These are phyloP conservation scores for Glaucopsyche alexis DNA, from an alignment of 2,888 invertebrate species.

Conservation along the genomic window DNA sequence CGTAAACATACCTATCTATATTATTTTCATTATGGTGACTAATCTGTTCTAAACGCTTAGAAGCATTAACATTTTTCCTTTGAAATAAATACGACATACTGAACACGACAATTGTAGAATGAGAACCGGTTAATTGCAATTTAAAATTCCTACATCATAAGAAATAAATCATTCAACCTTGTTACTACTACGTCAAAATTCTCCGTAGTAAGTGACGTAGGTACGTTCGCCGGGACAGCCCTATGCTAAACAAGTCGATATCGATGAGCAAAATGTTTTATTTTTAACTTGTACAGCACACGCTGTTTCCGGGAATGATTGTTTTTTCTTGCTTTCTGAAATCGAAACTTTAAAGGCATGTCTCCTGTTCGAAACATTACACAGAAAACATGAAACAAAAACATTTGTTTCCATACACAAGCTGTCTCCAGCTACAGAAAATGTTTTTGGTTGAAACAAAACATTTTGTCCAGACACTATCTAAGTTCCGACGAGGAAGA, in stretches of 20 bases:
- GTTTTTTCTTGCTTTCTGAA: no score
- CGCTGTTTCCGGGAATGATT: no score
- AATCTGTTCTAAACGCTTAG: background rate
- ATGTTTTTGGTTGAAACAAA: no score
- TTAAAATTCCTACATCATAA: conserved; percentile 15
- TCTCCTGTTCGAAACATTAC: no score
- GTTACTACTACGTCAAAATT: conserved; percentile 5
- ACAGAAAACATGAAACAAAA: no score
- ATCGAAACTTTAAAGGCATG: no score
- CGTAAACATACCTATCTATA: background rate
- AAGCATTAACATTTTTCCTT: background rate
- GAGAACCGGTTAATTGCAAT: conserved; percentile 1
- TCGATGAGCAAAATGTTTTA: background rate
- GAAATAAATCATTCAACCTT: conserved; percentile 21
- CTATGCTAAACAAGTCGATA: background rate
- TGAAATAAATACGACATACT: background rate
- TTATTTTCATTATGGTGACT: background rate
- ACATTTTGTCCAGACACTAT: no score
- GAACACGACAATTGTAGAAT: background rate
- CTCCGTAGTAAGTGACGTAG: conserved; percentile 22
- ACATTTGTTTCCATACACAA: no score
- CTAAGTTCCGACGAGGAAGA: no score
- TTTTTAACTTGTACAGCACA: no score
- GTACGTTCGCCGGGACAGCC: background rate
- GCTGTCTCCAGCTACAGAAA: no score